phyloP scores from a whole-genome alignment of 1,140 invertebrate species.

The Sitophilus oryzae region DNA sequence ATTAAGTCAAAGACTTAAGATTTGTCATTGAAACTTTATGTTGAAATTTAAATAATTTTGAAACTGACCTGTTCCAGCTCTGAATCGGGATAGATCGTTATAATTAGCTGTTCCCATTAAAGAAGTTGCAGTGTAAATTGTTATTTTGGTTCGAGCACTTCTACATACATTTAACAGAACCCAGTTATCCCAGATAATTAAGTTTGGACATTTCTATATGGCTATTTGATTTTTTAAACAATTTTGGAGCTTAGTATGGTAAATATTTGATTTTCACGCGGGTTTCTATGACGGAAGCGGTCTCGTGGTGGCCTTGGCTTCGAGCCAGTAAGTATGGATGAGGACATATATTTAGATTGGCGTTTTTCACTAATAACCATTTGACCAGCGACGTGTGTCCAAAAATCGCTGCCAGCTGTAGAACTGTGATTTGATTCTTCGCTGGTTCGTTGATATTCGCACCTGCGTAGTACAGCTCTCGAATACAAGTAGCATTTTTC shows the following conservation, averaged over 20 bases:
- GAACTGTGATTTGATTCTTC: conserved; percentile 25
- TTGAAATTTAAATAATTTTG: no score
- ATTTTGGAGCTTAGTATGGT: neutral
- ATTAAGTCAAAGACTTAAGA: neutral
- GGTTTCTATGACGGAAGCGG: conserved; percentile 13
- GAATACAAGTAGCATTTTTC: conserved; percentile 36
- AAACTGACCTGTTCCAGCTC: no score
- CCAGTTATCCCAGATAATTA: no score
- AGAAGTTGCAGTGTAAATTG: no score
- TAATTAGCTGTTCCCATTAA: no score
- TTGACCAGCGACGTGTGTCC: conserved; percentile 34
- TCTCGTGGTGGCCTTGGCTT: conserved; percentile 23
- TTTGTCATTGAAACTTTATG: conserved; percentile 3
- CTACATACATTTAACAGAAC: no score
- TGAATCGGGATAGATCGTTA: no score
- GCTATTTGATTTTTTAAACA: no score
- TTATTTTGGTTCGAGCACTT: no score
- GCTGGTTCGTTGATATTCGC: conserved; percentile 33
- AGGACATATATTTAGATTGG: conserved; percentile 21
- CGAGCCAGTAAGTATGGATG: conserved; percentile 28
- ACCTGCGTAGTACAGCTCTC: conserved; percentile 36
- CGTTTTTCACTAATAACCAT: conserved; percentile 36
- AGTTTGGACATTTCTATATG: no score
- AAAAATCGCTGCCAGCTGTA: conserved; percentile 37
- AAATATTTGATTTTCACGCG: conserved; percentile 6